Percentiles rank a stretch among this genome's conserved stretches.
These are phyloP conservation scores for Octomys mimax DNA, from an alignment of 2,797 vertebrate genomes.

Conservation along the genomic window DNA sequence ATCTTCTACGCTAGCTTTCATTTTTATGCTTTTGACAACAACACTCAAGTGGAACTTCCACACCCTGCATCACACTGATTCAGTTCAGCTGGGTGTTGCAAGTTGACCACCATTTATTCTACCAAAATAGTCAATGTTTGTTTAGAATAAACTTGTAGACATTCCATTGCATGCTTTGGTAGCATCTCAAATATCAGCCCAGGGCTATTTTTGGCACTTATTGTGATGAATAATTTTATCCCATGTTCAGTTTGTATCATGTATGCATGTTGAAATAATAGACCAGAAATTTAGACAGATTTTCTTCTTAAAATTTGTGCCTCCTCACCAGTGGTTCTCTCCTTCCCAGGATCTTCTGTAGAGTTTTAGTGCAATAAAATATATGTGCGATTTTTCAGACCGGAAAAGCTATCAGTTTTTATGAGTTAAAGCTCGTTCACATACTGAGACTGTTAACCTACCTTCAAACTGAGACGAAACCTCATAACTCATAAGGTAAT, in stretches of 20 bases:
- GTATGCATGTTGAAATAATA: neutral
- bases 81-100: neutral
- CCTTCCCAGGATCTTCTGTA: neutral
- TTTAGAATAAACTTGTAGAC: neutral
- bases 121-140: neutral
- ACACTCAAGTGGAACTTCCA: neutral
- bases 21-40: neutral
- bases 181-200: neutral
- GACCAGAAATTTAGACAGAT: neutral
- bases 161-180: neutral
- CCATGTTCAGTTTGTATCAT: neutral
- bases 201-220: neutral
- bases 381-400: conserved; percentile 13
- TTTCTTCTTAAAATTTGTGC: neutral
- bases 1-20: neutral
- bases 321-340: neutral
- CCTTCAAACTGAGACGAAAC: neutral
- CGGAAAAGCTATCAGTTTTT: neutral
- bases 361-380: neutral
- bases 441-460: conserved; percentile 17
- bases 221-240: too few species aligned
- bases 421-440: neutral
- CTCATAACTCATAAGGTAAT: neutral
- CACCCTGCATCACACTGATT: neutral
- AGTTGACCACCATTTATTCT: neutral